These are phyloP conservation scores for Sminthurides aquaticus DNA, from an alignment of 2,888 invertebrate species.

Conservation along the genomic window DNA sequence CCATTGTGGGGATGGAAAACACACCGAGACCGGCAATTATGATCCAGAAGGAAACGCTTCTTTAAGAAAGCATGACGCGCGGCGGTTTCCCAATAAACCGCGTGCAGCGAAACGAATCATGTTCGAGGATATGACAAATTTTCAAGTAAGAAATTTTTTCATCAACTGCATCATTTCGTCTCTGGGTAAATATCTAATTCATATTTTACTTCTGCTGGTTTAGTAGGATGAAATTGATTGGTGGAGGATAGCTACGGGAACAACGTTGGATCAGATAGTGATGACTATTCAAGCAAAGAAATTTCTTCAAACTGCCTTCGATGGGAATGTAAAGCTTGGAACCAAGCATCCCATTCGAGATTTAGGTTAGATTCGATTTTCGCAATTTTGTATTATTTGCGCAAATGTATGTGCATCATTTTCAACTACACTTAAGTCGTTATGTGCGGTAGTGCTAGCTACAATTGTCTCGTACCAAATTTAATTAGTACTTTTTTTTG, in stretches of 20 bases:
- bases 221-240: conserved; percentile 24
- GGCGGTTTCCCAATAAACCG: conserved; percentile 12
- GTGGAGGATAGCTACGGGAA: conserved; percentile 27
- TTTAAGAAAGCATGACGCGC: background rate
- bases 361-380: background rate
- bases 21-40: background rate
- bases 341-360: background rate
- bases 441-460: background rate
- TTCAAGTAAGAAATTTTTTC: conserved; percentile 20
- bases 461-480: background rate
- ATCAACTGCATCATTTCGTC: background rate
- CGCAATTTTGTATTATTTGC: background rate
- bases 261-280: conserved; percentile 25
- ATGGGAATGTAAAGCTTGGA: background rate
- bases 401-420: background rate
- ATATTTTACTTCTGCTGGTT: conserved; percentile 2
- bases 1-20: conserved; percentile 8
- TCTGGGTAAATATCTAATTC: too few species aligned
- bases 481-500: too few species aligned
- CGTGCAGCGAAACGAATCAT: conserved; percentile 26
- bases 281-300: conserved; percentile 25
- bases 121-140: conserved; percentile 24
- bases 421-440: too few species aligned
- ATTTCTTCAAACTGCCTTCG: background rate
- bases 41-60: background rate